Conservation (phyloP, 2,113 vertebrate species). For the Cinclus cinclus region DNA sequence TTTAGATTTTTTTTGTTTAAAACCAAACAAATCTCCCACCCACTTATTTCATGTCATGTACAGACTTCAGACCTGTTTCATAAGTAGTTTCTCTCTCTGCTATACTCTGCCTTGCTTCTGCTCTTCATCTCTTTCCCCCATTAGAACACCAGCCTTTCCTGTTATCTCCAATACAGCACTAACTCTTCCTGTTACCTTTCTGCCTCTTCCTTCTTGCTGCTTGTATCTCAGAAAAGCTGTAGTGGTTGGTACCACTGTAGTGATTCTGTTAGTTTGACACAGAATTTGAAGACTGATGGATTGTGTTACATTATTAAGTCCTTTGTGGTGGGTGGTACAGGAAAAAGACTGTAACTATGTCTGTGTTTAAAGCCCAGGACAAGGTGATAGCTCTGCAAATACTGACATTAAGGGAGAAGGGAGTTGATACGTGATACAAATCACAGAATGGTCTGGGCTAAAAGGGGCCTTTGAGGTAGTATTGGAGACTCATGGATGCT, state of each 20-base stretch:
- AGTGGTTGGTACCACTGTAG: rapidly evolving
- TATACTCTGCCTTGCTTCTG: background rate
- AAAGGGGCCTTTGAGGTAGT: background rate
- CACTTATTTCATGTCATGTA: background rate
- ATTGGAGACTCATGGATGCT: background rate
- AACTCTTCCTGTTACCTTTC: background rate
- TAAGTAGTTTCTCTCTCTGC: background rate
- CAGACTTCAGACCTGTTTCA: background rate
- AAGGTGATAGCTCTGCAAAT: background rate
- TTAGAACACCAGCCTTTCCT: background rate
- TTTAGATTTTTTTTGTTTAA: background rate
- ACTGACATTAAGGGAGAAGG: background rate
- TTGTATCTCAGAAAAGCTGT: background rate
- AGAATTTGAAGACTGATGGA: background rate
- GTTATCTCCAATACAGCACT: background rate
- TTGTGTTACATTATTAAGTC: rapidly evolving
- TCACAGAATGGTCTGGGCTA: background rate
- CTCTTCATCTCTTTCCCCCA: background rate
- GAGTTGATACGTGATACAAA: background rate
- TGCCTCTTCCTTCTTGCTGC: background rate
- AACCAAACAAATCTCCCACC: background rate
- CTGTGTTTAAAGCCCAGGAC: background rate
- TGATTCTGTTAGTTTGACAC: background rate
- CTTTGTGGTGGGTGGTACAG: rapidly evolving
- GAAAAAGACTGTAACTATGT: background rate